Conservation (phyloP, 2,797 vertebrate species). For the Gypaetus barbatus region DNA sequence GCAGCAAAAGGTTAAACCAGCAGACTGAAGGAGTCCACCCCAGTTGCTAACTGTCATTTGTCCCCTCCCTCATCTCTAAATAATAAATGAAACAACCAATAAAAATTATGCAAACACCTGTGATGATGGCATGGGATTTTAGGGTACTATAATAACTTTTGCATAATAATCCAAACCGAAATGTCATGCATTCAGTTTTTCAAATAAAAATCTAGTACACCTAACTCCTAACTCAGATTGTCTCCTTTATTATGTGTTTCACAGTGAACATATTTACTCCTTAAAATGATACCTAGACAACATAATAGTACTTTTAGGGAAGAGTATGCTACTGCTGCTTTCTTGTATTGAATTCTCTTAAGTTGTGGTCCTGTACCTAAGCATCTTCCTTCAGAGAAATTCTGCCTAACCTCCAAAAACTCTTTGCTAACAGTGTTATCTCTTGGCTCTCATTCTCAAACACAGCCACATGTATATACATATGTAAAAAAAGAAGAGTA, state of each 20-base stretch:
- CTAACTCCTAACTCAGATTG: neutral
- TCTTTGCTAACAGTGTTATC: neutral
- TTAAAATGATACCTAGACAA: neutral
- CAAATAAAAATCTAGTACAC: neutral
- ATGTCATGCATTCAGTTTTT: neutral
- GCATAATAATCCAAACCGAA: neutral
- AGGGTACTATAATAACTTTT: neutral
- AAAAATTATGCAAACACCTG: neutral
- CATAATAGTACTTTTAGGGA: neutral
- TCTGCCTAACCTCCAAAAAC: neutral
- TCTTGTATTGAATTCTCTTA: neutral
- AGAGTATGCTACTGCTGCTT: neutral
- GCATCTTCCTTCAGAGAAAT: neutral
- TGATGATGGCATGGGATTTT: neutral
- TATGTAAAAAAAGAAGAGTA: neutral
- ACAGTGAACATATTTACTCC: neutral
- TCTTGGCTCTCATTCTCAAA: neutral
- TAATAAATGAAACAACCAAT: neutral
- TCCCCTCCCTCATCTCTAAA: neutral
- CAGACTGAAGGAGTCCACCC: neutral
- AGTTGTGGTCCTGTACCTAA: neutral
- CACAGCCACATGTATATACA: neutral
- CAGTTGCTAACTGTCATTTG: neutral
- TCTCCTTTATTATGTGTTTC: neutral
- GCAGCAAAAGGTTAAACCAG: neutral